These are phyloP conservation scores for Sebastes vulpes DNA, from an alignment of 2,797 vertebrate species.

Conservation along the genomic window DNA sequence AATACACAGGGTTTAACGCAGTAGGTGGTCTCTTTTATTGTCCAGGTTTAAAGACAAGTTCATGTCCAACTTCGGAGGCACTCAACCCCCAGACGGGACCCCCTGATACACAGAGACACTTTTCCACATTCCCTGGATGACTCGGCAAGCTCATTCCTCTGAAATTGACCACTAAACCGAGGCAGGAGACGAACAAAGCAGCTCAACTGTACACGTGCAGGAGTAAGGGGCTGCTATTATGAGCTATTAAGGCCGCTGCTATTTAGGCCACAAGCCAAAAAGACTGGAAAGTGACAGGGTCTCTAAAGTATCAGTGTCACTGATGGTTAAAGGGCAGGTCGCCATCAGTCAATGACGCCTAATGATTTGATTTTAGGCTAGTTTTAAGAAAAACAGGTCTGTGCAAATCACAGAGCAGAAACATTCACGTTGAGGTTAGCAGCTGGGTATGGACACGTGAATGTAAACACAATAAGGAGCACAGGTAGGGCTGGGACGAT, in stretches of 20 bases:
- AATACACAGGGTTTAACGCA: conserved; percentile 2
- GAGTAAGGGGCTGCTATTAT: conserved; percentile 73
- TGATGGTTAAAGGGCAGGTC: conserved; percentile 15
- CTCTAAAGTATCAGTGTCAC: conserved; percentile 28
- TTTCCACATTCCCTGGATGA: conserved; percentile 85
- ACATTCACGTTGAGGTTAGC: not conserved
- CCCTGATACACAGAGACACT: conserved; percentile 73
- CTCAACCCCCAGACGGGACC: conserved; percentile 46
- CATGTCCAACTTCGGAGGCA: conserved; percentile 52
- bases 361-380: conserved; percentile 32
- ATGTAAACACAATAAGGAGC: conserved; percentile 3
- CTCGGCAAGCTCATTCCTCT: conserved; percentile 82
- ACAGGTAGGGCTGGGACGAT: not conserved
- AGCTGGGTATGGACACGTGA: not conserved
- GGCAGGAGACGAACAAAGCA: conserved; percentile 78
- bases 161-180: conserved; percentile 78
- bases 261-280: conserved; percentile 53
- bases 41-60: conserved; percentile 57
- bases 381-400: conserved; percentile 23
- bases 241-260: conserved; percentile 59
- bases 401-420: not conserved
- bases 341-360: conserved; percentile 5
- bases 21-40: conserved; percentile 62
- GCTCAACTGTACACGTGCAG: conserved; percentile 60
- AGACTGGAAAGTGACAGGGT: conserved; percentile 44